phyloP scores from a whole-genome alignment of 2,797 vertebrate genomes.

The Gallirallus australis region DNA sequence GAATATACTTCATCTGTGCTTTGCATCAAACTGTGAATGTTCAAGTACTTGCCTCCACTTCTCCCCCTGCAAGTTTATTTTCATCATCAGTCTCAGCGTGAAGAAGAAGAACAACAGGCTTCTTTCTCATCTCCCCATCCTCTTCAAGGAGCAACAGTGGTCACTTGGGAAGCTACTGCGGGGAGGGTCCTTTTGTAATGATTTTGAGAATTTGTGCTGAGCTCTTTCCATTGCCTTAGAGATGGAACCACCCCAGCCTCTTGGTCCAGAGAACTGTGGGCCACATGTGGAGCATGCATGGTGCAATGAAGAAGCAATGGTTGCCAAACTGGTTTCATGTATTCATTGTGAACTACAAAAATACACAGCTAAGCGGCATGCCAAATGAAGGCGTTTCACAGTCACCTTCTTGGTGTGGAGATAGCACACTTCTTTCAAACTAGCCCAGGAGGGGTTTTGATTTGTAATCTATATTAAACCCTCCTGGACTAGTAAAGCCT shows the following conservation, averaged over 20 bases:
- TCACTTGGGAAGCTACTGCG: slow-evolving; percentile 71
- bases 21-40: slow-evolving; percentile 88
- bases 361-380: slow-evolving; percentile 9
- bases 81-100: slow-evolving; percentile 73
- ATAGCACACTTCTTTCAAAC: slow-evolving; percentile 21
- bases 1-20: slow-evolving; percentile 85
- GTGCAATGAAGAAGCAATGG: slow-evolving; percentile 68
- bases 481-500: slow-evolving; percentile 53
- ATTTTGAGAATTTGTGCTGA: slow-evolving; percentile 75
- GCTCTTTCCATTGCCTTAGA: slow-evolving; percentile 79
- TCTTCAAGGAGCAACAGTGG: slow-evolving; percentile 73
- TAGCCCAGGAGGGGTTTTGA: slow-evolving; percentile 32
- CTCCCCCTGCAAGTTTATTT: slow-evolving; percentile 75
- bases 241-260: slow-evolving; percentile 75
- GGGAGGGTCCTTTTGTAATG: slow-evolving; percentile 46
- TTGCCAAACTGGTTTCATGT: slow-evolving; percentile 76
- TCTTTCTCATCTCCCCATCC: slow-evolving; percentile 63
- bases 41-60: slow-evolving; percentile 82
- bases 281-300: slow-evolving; percentile 62
- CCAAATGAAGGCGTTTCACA: slow-evolving; percentile 51
- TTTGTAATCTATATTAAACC: slow-evolving; percentile 8
- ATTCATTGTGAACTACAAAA: slow-evolving; percentile 55
- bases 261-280: slow-evolving; percentile 65
- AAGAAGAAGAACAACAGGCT: slow-evolving; percentile 67
- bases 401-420: slow-evolving; percentile 34